Conservation (phyloP, 2,113 vertebrate genomes). For the Theropithecus gelada region DNA sequence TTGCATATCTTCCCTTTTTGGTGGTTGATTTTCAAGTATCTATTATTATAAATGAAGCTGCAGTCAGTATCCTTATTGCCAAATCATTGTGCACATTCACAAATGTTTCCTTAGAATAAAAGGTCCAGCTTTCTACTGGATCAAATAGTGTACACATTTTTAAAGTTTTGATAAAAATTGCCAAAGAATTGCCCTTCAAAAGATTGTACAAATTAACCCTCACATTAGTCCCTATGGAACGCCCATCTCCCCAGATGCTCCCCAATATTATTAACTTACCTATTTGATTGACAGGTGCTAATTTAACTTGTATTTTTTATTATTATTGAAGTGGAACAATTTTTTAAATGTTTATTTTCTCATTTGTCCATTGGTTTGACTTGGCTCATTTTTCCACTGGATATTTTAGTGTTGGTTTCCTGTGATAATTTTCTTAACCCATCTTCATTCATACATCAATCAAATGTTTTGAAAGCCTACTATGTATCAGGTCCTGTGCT, state of each 20-base stretch:
- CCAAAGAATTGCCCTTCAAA: neutral
- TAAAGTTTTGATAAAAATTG: neutral
- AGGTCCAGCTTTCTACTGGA: neutral
- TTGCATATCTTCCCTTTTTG: neutral
- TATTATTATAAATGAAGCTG: neutral
- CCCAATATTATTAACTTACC: neutral
- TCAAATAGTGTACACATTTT: neutral
- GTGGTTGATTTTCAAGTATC: neutral
- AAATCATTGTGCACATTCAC: neutral
- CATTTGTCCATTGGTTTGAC: neutral
- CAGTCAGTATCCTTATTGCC: neutral
- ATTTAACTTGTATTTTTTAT: neutral
- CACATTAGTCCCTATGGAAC: neutral
- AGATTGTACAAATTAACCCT: neutral
- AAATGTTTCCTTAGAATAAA: neutral
- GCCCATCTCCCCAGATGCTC: neutral
- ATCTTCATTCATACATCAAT: neutral
- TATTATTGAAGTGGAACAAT: neutral
- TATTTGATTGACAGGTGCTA: neutral
- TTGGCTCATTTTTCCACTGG: neutral
- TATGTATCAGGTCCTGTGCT: neutral
- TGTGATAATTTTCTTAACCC: neutral
- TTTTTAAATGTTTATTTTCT: neutral
- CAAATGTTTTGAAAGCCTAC: neutral
- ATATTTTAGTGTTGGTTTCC: slow-evolving; percentile 3